A percentile compares a stretch with the other conserved stretches of the same genome.
These are phyloP conservation scores for Morelia viridis DNA, from an alignment of 2,797 vertebrate species.

Conservation along the genomic window DNA sequence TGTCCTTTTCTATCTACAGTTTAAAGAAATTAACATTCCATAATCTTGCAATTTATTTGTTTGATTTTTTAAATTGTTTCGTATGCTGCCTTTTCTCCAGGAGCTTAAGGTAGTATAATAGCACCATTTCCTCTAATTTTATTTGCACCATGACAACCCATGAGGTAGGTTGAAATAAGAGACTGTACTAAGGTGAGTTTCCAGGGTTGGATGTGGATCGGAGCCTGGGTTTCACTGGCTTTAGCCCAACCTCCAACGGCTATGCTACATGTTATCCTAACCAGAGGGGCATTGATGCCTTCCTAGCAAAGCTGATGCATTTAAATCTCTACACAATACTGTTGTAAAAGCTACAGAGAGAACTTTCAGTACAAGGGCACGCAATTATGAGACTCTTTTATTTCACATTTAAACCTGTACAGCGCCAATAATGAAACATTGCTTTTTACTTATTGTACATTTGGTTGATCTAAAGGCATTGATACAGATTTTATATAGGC, in stretches of 20 bases:
- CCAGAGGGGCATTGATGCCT: not conserved
- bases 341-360: not conserved
- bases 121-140: not conserved
- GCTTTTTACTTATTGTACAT: not conserved
- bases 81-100: not conserved
- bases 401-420: not conserved
- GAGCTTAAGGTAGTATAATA: not conserved
- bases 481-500: not conserved
- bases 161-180: not conserved
- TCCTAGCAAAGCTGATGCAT: not conserved
- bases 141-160: not conserved
- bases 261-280: not conserved
- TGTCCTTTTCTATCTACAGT: not conserved
- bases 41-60: conserved; percentile 10
- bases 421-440: not conserved
- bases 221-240: not conserved
- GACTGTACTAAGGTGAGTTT: not conserved
- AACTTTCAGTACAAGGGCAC: not conserved
- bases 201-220: not conserved
- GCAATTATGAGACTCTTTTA: not conserved
- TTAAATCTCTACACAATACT: not conserved
- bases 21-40: not conserved
- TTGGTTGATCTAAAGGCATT: not conserved
- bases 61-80: not conserved
- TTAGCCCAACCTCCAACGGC: not conserved